phyloP scores from a whole-genome alignment of 2,113 vertebrate genomes.

The Platysternon megacephalum region DNA sequence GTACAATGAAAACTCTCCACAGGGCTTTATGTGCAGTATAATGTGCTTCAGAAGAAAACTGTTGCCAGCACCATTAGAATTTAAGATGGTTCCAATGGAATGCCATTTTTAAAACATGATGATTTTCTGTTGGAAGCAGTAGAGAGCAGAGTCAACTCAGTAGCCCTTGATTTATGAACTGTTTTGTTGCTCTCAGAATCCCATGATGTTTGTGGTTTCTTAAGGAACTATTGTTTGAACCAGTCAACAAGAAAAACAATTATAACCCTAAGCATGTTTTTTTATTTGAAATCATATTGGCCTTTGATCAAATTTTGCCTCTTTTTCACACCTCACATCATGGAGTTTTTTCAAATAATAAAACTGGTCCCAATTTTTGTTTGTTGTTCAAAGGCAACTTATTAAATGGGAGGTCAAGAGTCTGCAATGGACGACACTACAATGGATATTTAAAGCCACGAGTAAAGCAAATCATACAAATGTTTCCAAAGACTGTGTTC shows the following conservation, averaged over 20 bases:
- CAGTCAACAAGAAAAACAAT: conserved; percentile 26
- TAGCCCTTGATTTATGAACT: conserved; percentile 26
- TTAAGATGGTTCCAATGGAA: conserved; percentile 2
- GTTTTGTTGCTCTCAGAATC: neutral
- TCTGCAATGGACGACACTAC: neutral
- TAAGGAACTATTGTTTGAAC: conserved; percentile 24
- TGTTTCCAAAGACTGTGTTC: conserved; percentile 61
- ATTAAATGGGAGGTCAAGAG: conserved; percentile 16
- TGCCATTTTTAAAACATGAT: neutral
- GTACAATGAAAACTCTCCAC: neutral
- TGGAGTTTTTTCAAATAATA: neutral
- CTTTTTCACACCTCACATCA: conserved; percentile 29
- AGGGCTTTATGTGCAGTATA: neutral
- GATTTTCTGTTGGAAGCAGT: conserved; percentile 14
- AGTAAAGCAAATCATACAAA: conserved; percentile 47
- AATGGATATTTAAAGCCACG: conserved; percentile 14
- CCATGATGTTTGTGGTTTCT: conserved; percentile 13
- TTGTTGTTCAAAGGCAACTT: conserved; percentile 56
- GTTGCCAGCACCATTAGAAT: conserved; percentile 16
- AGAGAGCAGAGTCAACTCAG: conserved; percentile 18
- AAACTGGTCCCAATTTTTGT: conserved; percentile 4
- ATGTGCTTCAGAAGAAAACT: neutral
- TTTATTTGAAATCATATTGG: conserved; percentile 3
- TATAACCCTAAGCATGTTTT: conserved; percentile 1
- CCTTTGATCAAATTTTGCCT: neutral